Evolutionary conservation across 2,888 invertebrate genomes (phyloP), one percentile per base, ranked within the genome.

Genomic region (Tenthredo notha): DNA sequence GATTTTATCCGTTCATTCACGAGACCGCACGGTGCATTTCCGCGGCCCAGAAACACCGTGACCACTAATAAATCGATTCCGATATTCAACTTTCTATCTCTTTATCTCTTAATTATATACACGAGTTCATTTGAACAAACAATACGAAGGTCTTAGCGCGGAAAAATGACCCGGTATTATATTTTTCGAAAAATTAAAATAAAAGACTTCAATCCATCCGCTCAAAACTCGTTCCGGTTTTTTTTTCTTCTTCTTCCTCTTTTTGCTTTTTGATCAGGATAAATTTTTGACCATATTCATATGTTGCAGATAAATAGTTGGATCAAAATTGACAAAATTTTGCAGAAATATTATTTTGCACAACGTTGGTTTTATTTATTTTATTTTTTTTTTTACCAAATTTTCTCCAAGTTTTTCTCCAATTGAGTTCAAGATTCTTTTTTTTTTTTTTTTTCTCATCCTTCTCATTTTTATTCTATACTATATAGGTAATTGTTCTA

Each of bases 1-100:
- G 70, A 82, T 82, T 70, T 82, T 82, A 85, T 82, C 80, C 85
- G 70, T 82, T 85, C 85, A 88, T 88, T 87, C 72, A 74, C 72
- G n/a, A 74, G 43, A 40, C 21, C 43, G n/a, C 21, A 21, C 40
- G 72, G 43, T 74, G 72, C 40, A 74, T 74, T 74, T 74, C 43
- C 43, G 43, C 21, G 72, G 72, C 4, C 4, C 43, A 43, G 21
- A n/a, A 43, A 43, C 21, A 74, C 40, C 54, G n/a, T n/a, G 18
- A n/a, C 18, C n/a, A n/a, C 50, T 50, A 54, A n/a, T 7, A 7
- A 18, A 54, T 54, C 54, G 54, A n/a, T 18, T 54, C 0, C 7
- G 1, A 9, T 61, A 21, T 61, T 29, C 0, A 6, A 33, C 5
- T 33, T 25, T 33, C 67, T 33, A 5, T 67, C 29, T 67, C 18